A percentile compares a stretch with the other conserved stretches of the same genome.
These are phyloP conservation scores for Triops longicaudatus DNA, from an alignment of 1,140 invertebrate species.

Conservation along the genomic window DNA sequence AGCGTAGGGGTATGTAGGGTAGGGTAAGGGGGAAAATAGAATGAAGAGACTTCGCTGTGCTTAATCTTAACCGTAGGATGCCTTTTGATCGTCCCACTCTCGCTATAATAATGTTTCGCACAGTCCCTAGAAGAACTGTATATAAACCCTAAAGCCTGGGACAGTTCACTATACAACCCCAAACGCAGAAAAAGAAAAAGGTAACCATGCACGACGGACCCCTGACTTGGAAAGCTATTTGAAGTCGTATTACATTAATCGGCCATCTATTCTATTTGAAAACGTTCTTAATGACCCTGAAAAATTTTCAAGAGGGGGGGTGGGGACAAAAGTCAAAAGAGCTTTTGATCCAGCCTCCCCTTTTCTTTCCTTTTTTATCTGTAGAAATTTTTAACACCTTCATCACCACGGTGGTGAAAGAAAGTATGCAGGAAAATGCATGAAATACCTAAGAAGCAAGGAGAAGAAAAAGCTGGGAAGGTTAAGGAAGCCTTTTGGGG, in stretches of 20 bases:
- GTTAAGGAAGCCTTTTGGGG: background rate
- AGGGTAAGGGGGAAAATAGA: background rate
- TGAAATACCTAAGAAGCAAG: background rate
- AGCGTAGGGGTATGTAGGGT: no score
- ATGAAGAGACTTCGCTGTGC: background rate
- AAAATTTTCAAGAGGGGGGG: background rate
- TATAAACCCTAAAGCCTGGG: background rate
- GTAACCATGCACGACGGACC: slow-evolving; percentile 13
- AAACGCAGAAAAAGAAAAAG: background rate
- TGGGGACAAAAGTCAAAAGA: background rate
- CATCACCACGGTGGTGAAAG: background rate
- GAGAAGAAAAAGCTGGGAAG: background rate
- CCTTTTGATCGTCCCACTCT: background rate
- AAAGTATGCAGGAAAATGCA: background rate
- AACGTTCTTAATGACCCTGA: background rate
- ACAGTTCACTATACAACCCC: background rate
- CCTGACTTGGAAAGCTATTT: slow-evolving; percentile 13
- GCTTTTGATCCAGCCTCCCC: background rate
- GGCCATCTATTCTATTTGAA: background rate
- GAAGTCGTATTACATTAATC: slow-evolving; percentile 2
- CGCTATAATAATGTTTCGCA: background rate
- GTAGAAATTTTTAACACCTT: background rate
- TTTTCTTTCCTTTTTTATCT: background rate
- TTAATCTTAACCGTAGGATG: background rate
- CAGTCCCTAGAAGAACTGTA: background rate